Base-by-base conservation (phyloP, 2,888 invertebrate genomes). In the Lamproptera curius region DNA sequence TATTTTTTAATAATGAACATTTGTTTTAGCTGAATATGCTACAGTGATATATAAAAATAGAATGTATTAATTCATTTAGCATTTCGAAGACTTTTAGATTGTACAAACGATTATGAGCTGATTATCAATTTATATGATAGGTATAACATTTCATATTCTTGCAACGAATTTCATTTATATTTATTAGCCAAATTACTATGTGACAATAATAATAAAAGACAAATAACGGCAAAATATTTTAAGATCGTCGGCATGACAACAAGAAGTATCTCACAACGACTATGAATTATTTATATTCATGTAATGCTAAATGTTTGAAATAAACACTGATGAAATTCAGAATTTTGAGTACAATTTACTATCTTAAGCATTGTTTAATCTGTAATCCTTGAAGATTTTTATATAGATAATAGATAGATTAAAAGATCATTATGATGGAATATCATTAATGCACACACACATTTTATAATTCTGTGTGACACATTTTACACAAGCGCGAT, bases 31-130 rank as follows among this genome's bases (percentile, higher is more conserved):
- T 26, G 17, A 16, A 17, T 5, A 26, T 11, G 31, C 28, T 11
- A 47, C 58, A 59, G 57, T 68, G 65, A 58, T 55, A 54, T 55
- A 51, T 58, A 81, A 81, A 78, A 70, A 82, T 84, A 83, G 84
- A 74, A 77, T 51, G 85, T 84, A 85, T 86, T 86, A 86, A 86
- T 59, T 86, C 85, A 84, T 72, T 84, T 85, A 85, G 84, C 69
- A 65, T 78, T 76, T 79, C 67, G 73, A 84, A 83, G 82, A 83
- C 83, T n/a, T 78, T 73, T 83, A 83, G 82, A 80, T 63, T 77
- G 80, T 81, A 81, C 77, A 79, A 78, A 79, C 61, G 57, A 59
- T 57, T 46, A 61, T 58, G 59, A 61, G 49, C 49, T 44, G 28
- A 20, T 17, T 5, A 28, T 43, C 26, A 26, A 38, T 35, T 42